Percentiles rank a stretch among this genome's conserved stretches.
phyloP scores from a whole-genome alignment of 2,113 vertebrate species.

The Crypturellus undulatus region DNA sequence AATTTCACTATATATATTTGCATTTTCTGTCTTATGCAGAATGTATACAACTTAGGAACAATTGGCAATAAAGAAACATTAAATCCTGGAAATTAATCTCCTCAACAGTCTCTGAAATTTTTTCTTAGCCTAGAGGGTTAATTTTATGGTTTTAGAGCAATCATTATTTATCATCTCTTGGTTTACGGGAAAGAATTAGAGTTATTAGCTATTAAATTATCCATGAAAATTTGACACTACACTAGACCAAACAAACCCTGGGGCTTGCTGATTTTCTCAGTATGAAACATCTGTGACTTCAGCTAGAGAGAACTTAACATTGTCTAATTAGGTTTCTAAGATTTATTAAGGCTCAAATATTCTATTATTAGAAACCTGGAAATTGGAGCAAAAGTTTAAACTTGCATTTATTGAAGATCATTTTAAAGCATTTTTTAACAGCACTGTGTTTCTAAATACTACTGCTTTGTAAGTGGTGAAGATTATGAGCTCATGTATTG shows the following conservation, averaged over 20 bases:
- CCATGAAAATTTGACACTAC: slow-evolving; percentile 86
- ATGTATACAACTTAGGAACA: slow-evolving; percentile 54
- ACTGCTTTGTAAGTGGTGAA: slow-evolving; percentile 38
- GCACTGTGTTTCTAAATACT: background rate
- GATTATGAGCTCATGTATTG: slow-evolving; percentile 14
- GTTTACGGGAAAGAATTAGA: slow-evolving; percentile 83
- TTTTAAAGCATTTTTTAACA: slow-evolving; percentile 68
- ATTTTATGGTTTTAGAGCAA: slow-evolving; percentile 80
- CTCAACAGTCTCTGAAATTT: slow-evolving; percentile 63
- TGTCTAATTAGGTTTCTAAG: slow-evolving; percentile 83
- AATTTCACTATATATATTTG: slow-evolving; percentile 48
- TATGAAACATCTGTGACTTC: slow-evolving; percentile 85
- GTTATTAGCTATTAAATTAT: slow-evolving; percentile 90
- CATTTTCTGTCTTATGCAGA: slow-evolving; percentile 47
- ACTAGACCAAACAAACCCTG: slow-evolving; percentile 85
- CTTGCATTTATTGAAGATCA: slow-evolving; percentile 65
- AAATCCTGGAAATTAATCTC: slow-evolving; percentile 80
- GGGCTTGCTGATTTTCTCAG: slow-evolving; percentile 84
- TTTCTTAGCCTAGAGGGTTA: slow-evolving; percentile 81
- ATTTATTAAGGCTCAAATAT: slow-evolving; percentile 78
- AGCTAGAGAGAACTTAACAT: slow-evolving; percentile 79
- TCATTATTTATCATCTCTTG: slow-evolving; percentile 85
- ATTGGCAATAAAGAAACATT: slow-evolving; percentile 72
- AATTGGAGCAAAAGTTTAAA: slow-evolving; percentile 71
- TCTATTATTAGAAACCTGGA: slow-evolving; percentile 74